phyloP scores from a whole-genome alignment of 2,113 vertebrate genomes.

The Struthio camelus region DNA sequence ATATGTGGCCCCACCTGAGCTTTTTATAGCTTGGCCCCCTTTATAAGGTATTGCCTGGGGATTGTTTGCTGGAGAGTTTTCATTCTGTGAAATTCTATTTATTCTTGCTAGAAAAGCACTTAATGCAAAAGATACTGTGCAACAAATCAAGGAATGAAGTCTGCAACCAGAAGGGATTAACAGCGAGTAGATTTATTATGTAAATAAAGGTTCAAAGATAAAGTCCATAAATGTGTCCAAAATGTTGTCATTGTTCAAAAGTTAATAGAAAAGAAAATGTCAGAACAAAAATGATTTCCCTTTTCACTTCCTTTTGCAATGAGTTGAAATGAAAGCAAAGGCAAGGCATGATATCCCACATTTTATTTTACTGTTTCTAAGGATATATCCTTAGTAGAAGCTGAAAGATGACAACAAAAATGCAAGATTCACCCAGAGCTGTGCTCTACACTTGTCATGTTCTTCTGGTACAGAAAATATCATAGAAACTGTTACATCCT shows the following conservation, averaged over 20 bases:
- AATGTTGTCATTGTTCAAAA: neutral
- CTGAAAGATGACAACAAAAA: neutral
- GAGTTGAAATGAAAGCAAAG: neutral
- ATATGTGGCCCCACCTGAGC: neutral
- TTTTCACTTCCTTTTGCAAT: neutral
- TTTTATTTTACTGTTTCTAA: neutral
- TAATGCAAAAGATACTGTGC: slow-evolving; percentile 1
- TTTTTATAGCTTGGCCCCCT: neutral
- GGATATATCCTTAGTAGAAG: neutral
- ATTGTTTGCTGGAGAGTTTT: slow-evolving; percentile 23
- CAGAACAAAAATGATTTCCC: neutral
- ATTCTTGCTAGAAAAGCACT: slow-evolving; percentile 13
- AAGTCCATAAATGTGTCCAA: neutral
- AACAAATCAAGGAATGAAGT: neutral
- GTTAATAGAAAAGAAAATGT: neutral
- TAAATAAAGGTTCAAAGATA: neutral
- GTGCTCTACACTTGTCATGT: neutral
- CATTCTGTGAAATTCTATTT: slow-evolving; percentile 27
- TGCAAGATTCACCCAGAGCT: neutral
- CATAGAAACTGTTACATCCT: neutral
- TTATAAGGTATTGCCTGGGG: neutral
- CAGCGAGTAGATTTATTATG: neutral
- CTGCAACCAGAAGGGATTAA: neutral
- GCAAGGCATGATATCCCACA: neutral
- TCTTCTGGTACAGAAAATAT: neutral